Evolutionary conservation across 2,113 vertebrate species (phyloP).

Genomic region (Sylvietta virens): DNA sequence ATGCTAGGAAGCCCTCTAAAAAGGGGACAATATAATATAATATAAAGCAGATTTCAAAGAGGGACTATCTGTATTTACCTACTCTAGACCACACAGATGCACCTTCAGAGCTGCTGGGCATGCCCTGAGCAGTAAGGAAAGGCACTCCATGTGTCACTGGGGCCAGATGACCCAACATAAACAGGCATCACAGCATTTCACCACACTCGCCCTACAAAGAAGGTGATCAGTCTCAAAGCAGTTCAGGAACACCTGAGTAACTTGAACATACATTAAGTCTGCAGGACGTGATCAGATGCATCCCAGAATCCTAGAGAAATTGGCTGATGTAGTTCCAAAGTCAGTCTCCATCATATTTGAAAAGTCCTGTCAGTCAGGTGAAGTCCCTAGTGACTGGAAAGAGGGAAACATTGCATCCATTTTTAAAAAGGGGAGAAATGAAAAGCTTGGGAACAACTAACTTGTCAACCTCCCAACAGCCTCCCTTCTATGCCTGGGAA

Average conservation of each 20-base stretch:
- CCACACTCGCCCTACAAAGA: background rate
- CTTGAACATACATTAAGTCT: rapidly evolving
- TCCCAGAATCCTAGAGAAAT: background rate
- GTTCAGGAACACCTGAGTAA: background rate
- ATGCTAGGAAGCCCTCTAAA: background rate
- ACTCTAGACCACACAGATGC: background rate
- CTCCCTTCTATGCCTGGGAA: background rate
- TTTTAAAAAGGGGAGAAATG: background rate
- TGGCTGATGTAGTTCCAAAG: background rate
- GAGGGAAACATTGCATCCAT: background rate
- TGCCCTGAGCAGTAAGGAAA: background rate
- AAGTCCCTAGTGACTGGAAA: background rate
- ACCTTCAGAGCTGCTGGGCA: background rate
- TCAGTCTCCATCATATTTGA: background rate
- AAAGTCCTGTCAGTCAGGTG: background rate
- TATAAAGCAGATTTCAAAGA: background rate
- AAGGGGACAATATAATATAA: background rate
- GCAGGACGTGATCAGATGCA: background rate
- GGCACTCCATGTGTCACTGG: background rate
- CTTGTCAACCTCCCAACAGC: background rate
- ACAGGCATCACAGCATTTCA: background rate
- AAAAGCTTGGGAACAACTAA: background rate
- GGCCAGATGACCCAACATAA: background rate
- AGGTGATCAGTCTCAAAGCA: background rate
- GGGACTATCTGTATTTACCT: background rate